Evolutionary conservation across 2,113 vertebrate genomes (phyloP).

Genomic region (Plestiodon gilberti): DNA sequence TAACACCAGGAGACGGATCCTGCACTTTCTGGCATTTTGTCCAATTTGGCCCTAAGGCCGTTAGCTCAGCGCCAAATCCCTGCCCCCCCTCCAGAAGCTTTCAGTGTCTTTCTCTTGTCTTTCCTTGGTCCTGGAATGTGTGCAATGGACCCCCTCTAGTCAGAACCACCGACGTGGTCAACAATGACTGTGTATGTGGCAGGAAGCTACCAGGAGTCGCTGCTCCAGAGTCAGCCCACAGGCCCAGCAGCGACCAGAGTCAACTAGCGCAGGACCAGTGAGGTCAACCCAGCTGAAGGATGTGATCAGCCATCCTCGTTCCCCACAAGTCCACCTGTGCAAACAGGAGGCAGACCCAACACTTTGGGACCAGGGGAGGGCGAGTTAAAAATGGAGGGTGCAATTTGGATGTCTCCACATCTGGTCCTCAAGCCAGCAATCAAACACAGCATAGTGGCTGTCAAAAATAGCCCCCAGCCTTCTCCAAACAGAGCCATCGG

Average conservation of each 20-base stretch:
- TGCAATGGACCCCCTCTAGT: not conserved
- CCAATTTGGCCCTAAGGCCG: too few species aligned
- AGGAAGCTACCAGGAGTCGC: not conserved
- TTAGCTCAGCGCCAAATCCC: too few species aligned
- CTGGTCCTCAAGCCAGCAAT: conserved; percentile 16
- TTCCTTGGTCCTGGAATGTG: too few species aligned
- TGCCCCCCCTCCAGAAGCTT: not conserved
- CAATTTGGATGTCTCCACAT: conserved; percentile 31
- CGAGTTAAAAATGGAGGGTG: conserved; percentile 42
- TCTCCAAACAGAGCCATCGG: not conserved
- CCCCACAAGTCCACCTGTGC: conserved; percentile 46
- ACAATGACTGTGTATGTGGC: not conserved
- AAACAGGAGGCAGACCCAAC: conserved; percentile 23
- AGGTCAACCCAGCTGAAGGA: not conserved
- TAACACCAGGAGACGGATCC: too few species aligned
- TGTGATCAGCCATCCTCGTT: not conserved
- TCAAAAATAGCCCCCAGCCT: conserved; percentile 31
- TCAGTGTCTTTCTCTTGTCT: too few species aligned
- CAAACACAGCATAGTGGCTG: conserved; percentile 23
- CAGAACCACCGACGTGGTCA: not conserved
- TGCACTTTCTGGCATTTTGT: too few species aligned
- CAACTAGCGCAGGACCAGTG: not conserved
- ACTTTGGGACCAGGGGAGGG: not conserved
- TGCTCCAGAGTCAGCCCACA: not conserved
- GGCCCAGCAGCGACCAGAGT: too few species aligned